These are phyloP conservation scores for Hemicrepidius hirtus DNA, from an alignment of 2,888 invertebrate species.

Conservation along the genomic window DNA sequence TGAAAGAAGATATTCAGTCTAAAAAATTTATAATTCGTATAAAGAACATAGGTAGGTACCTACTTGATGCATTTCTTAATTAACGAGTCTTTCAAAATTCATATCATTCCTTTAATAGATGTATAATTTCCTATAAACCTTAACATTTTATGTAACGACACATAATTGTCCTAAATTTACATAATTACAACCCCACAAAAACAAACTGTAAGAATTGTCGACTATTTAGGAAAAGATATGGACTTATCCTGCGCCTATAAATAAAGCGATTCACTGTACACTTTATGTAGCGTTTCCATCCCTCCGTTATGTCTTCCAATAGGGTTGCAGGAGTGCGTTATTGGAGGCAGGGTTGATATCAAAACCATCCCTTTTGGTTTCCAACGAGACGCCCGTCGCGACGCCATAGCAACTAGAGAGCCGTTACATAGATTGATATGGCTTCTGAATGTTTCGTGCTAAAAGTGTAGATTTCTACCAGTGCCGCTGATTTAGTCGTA, in stretches of 20 bases:
- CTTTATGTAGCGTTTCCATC: slow-evolving; percentile 56
- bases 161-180: slow-evolving; percentile 69
- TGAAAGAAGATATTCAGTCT: too few species aligned
- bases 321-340: slow-evolving; percentile 52
- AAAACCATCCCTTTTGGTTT: slow-evolving; percentile 65
- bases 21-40: too few species aligned
- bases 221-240: slow-evolving; percentile 71
- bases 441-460: slow-evolving; percentile 68
- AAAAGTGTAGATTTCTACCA: slow-evolving; percentile 66
- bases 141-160: slow-evolving; percentile 62
- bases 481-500: slow-evolving; percentile 46
- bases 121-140: too few species aligned
- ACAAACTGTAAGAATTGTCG: slow-evolving; percentile 71
- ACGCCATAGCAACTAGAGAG: slow-evolving; percentile 66
- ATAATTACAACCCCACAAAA: slow-evolving; percentile 69
- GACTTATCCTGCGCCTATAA: slow-evolving; percentile 69
- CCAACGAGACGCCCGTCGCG: slow-evolving; percentile 60
- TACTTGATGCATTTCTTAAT: too few species aligned
- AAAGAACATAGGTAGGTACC: too few species aligned
- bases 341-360: slow-evolving; percentile 63
- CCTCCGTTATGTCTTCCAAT: slow-evolving; percentile 55
- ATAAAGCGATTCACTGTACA: slow-evolving; percentile 61
- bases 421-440: slow-evolving; percentile 63
- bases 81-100: too few species aligned
- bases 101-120: too few species aligned